Percentiles rank a stretch among this genome's conserved stretches.
phyloP scores from a whole-genome alignment of 2,797 vertebrate species.

The Myripristis murdjan region DNA sequence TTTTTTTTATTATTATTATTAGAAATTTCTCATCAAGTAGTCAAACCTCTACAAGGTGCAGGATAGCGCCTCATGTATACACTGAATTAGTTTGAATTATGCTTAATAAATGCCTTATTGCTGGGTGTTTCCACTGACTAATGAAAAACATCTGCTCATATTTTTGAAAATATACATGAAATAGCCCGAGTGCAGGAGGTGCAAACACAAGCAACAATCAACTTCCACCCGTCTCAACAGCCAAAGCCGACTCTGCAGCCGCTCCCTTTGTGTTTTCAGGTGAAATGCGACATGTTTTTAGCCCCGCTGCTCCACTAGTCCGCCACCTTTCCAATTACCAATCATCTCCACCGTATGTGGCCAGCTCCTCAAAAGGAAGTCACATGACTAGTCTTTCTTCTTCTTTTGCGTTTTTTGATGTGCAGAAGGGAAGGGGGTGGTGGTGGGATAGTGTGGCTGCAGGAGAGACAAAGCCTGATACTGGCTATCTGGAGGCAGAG shows the following conservation, averaged over 20 bases:
- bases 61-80: background rate
- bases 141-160: background rate
- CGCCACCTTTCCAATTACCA: conserved; percentile 78
- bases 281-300: conserved; percentile 45
- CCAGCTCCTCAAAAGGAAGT: conserved; percentile 87
- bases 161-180: conserved; percentile 4
- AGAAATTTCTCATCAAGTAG: no score
- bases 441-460: conserved; percentile 76
- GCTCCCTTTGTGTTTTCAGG: conserved; percentile 35
- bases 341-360: conserved; percentile 80
- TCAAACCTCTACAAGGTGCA: no score
- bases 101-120: background rate
- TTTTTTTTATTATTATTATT: no score
- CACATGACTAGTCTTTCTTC: conserved; percentile 88
- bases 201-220: conserved; percentile 1
- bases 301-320: conserved; percentile 47
- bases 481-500: conserved; percentile 85
- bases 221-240: background rate
- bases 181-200: conserved; percentile 4
- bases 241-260: background rate
- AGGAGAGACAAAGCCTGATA: conserved; percentile 91
- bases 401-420: conserved; percentile 81
- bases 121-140: no score
- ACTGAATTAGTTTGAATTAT: background rate
- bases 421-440: conserved; percentile 67